Evolutionary conservation across 2,888 invertebrate species (phyloP), one percentile per base, ranked within the genome.

Genomic region (Notodonta dromedarius): DNA sequence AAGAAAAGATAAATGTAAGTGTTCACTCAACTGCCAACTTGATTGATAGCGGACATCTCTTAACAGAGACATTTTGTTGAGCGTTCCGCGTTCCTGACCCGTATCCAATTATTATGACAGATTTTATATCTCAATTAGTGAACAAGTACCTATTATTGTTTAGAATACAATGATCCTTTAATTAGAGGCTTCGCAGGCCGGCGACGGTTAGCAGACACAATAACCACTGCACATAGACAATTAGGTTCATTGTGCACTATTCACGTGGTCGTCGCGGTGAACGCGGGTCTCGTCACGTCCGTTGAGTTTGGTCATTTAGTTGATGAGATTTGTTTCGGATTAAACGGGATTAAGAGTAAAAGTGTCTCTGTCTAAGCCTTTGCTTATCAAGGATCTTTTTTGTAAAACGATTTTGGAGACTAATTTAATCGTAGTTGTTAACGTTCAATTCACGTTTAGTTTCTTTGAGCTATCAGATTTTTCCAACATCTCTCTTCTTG

Each of bases 1-100:
- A 79, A 69, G 72, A 81, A 83, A 85, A 89, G 88, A 89, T 86
- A 87, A 88, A 89, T 89, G 87, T 85, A 85, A 86, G 85, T 82
- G 79, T 88, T 88, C 86, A 83, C 85, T 89, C 88, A 88, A 81
- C 80, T 88, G 88, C 80, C 89, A 83, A 69, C 71, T 76, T 88
- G 89, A 88, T 85, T 83, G 87, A 89, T 87, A 76, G 80, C 78
- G 65, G 71, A 86, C 83, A 86, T 85, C 83, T 84, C 70, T 68
- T 70, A 75, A 82, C 84, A 81, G 78, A 85, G 84, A 82, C 79
- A 73, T 70, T 72, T 67, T 67, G 70, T 68, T 66, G 74, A 76
- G 70, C 65, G 71, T 73, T 78, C 73, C 71, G 62, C 67, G 77
- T 74, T 75, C 77, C 76, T 76, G 68, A 80, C 79, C 81, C 73